Evolutionary conservation across 1,140 invertebrate genomes (phyloP).

Genomic region (Drusus annulatus): DNA sequence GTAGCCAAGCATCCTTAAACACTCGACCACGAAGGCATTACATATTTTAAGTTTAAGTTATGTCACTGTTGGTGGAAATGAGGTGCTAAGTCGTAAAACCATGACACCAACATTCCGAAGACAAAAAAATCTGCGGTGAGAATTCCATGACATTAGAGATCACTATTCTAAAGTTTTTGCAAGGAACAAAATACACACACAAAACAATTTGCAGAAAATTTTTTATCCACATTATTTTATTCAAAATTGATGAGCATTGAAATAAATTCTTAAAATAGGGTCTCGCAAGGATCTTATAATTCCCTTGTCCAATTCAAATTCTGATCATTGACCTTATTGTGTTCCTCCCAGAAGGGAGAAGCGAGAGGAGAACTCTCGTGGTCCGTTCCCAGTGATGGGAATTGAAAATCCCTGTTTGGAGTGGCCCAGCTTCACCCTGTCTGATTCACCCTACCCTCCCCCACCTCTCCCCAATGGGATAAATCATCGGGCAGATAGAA

Average conservation of each 20-base stretch:
- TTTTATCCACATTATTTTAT: too few relatives aligned
- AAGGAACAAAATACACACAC: too few relatives aligned
- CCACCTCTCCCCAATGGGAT: conserved; percentile 7
- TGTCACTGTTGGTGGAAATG: too few relatives aligned
- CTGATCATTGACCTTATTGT: conserved; percentile 43
- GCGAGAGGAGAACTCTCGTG: neutral
- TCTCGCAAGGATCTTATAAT: conserved; percentile 28
- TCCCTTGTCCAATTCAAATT: conserved; percentile 39
- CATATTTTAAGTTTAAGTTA: too few relatives aligned
- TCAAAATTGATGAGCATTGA: neutral
- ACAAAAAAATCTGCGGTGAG: too few relatives aligned
- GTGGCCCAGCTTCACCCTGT: neutral
- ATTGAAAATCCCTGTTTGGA: conserved; percentile 43
- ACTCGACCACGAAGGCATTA: too few relatives aligned
- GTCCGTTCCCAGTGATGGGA: conserved; percentile 22
- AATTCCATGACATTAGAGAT: too few relatives aligned
- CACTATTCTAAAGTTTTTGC: too few relatives aligned
- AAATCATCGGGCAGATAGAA: conserved; percentile 45
- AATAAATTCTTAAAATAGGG: conserved; percentile 29
- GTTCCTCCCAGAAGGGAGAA: conserved; percentile 7
- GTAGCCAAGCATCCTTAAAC: too few relatives aligned
- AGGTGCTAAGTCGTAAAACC: too few relatives aligned
- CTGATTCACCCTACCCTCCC: neutral
- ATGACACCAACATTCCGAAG: too few relatives aligned
- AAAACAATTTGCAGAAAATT: too few relatives aligned